phyloP scores from a whole-genome alignment of 2,888 invertebrate species.

The Drosophila mercatorum region DNA sequence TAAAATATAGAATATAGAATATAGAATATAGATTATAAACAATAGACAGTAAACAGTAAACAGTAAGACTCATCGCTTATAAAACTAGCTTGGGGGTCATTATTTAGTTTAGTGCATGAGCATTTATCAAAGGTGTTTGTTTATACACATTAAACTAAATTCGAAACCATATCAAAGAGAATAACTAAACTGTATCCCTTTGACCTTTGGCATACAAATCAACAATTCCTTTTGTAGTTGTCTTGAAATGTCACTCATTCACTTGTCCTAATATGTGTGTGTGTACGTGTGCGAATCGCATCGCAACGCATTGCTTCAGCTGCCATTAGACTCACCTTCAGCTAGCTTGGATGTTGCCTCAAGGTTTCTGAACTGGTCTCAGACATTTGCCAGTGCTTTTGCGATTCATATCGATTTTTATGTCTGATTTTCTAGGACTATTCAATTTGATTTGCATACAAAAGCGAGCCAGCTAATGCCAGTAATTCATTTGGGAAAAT shows the following conservation, averaged over 20 bases:
- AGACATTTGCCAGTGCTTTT: conserved; percentile 1
- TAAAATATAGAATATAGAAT: no score
- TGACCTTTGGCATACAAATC: conserved; percentile 56
- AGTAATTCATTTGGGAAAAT: conserved; percentile 46
- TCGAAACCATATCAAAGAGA: conserved; percentile 34
- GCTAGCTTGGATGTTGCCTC: conserved; percentile 31
- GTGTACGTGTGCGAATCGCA: conserved; percentile 8
- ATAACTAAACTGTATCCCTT: conserved; percentile 22
- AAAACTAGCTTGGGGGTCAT: no score
- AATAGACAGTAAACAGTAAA: no score
- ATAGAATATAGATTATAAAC: no score
- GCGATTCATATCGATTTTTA: conserved; percentile 39
- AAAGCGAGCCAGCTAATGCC: conserved; percentile 46
- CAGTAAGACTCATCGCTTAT: no score
- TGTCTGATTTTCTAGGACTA: conserved; percentile 34
- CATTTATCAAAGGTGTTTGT: conserved; percentile 23
- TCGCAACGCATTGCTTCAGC: conserved; percentile 13
- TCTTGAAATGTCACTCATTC: conserved; percentile 40
- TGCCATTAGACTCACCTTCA: conserved; percentile 39
- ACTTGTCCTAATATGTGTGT: not conserved
- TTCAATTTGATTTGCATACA: conserved; percentile 52
- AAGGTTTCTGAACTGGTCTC: conserved; percentile 41
- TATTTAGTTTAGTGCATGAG: not conserved
- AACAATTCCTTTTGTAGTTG: conserved; percentile 42
- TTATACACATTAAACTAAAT: conserved; percentile 11